A percentile compares a stretch with the other conserved stretches of the same genome.
These are phyloP conservation scores for Scaptomyza reducta DNA, from an alignment of 2,888 invertebrate species.

Conservation along the genomic window DNA sequence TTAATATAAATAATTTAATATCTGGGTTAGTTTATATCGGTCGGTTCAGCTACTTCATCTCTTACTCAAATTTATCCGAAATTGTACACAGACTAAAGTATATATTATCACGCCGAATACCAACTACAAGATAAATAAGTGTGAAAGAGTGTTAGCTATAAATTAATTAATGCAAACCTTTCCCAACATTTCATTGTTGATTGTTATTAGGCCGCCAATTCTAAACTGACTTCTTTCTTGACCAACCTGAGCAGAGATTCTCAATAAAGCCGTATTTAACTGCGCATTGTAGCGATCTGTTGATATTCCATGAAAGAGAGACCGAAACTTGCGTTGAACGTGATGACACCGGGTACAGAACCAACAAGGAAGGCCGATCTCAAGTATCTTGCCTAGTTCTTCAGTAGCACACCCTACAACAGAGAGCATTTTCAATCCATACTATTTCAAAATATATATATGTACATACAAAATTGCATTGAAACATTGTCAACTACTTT, in stretches of 20 bases:
- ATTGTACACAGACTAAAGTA: constrained; percentile 46
- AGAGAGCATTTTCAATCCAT: neutral
- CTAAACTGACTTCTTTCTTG: constrained; percentile 54
- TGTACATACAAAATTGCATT: constrained; percentile 23
- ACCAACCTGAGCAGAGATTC: constrained; percentile 53
- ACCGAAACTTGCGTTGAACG: constrained; percentile 38
- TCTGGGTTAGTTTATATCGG: too few relatives aligned
- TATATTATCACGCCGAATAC: constrained; percentile 13
- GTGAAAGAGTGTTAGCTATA: neutral
- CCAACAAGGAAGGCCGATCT: constrained; percentile 44
- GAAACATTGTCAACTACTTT: neutral
- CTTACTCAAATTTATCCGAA: constrained; percentile 17
- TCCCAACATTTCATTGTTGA: constrained; percentile 58
- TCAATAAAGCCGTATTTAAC: constrained; percentile 40
- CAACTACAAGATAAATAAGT: neutral
- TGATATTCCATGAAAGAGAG: constrained; percentile 33
- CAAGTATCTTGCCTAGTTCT: constrained; percentile 24
- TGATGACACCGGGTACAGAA: constrained; percentile 56
- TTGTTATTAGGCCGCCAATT: constrained; percentile 50
- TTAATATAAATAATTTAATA: too few relatives aligned
- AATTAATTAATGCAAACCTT: constrained; percentile 35
- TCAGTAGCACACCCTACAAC: constrained; percentile 31
- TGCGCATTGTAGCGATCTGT: constrained; percentile 42
- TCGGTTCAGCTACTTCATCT: too few relatives aligned
- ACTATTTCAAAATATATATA: neutral